Conservation (phyloP, 2,113 vertebrate genomes). For the Rhinoptilus africanus region DNA sequence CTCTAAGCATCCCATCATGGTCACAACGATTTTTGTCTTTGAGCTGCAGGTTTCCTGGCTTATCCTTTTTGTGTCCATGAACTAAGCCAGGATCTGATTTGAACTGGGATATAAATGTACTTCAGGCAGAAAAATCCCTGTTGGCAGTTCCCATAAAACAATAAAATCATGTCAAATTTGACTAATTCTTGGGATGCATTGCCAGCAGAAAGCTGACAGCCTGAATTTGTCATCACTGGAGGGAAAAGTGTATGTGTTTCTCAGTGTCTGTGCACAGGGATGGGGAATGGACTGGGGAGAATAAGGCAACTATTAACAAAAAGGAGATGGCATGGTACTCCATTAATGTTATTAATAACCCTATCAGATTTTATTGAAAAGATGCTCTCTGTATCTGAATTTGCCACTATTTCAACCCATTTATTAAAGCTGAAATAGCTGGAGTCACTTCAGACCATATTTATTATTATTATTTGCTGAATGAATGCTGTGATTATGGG, state of each 20-base stretch:
- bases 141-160: constrained; percentile 68
- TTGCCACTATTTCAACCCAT: constrained; percentile 78
- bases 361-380: constrained; percentile 82
- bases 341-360: constrained; percentile 84
- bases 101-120: constrained; percentile 59
- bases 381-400: constrained; percentile 78
- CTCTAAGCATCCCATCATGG: not conserved
- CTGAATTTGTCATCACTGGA: constrained; percentile 60
- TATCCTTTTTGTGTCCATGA: constrained; percentile 17
- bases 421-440: constrained; percentile 81
- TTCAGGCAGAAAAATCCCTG: constrained; percentile 67
- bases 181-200: constrained; percentile 58
- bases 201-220: constrained; percentile 64
- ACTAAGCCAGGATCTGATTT: constrained; percentile 35
- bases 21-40: not conserved
- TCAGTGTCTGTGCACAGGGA: not conserved
- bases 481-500: constrained; percentile 71
- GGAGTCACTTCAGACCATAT: constrained; percentile 76
- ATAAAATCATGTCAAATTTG: constrained; percentile 70
- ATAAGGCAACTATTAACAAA: constrained; percentile 59
- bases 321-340: constrained; percentile 57
- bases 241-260: constrained; percentile 40
- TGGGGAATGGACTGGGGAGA: constrained; percentile 16
- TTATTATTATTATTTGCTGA: constrained; percentile 81
- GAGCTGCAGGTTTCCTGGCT: constrained; percentile 23